Evolutionary conservation across 2,888 invertebrate genomes (phyloP).

Genomic region (Peribatodes rhomboidaria): DNA sequence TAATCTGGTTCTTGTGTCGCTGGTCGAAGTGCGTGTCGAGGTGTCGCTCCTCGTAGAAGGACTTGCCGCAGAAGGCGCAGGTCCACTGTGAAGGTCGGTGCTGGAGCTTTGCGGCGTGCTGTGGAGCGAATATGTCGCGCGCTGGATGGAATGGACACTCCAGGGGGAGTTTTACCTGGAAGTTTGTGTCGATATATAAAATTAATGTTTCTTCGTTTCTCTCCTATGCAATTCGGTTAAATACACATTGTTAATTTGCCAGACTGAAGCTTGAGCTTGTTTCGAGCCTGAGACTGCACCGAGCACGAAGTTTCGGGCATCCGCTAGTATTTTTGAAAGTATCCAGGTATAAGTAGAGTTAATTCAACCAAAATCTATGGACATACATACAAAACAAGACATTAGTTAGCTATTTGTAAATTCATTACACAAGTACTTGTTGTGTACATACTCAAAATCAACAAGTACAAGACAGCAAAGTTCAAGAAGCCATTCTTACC

Average conservation of each 20-base stretch:
- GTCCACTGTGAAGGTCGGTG: constrained; percentile 96
- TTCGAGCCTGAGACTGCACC: too few species aligned
- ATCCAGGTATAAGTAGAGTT: too few species aligned
- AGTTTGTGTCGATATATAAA: constrained; percentile 7
- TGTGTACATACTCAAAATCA: neutral
- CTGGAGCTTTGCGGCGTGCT: constrained; percentile 94
- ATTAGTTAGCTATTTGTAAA: too few species aligned
- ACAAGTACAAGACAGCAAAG: neutral
- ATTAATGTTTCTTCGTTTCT: neutral
- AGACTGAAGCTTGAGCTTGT: too few species aligned
- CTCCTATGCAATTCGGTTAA: neutral
- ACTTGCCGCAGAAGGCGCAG: constrained; percentile 96
- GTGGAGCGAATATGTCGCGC: constrained; percentile 95
- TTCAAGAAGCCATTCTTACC: constrained; percentile 56
- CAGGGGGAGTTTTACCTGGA: constrained; percentile 91
- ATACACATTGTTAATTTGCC: neutral
- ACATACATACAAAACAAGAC: too few species aligned
- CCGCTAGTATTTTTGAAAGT: too few species aligned
- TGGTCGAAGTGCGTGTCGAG: constrained; percentile 96
- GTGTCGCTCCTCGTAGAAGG: constrained; percentile 95
- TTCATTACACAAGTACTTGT: neutral
- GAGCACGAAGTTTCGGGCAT: too few species aligned
- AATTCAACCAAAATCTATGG: neutral
- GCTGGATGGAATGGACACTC: constrained; percentile 96
- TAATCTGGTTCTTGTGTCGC: constrained; percentile 94